phyloP scores from a whole-genome alignment of 2,797 vertebrate species.

The Strix occidentalis region DNA sequence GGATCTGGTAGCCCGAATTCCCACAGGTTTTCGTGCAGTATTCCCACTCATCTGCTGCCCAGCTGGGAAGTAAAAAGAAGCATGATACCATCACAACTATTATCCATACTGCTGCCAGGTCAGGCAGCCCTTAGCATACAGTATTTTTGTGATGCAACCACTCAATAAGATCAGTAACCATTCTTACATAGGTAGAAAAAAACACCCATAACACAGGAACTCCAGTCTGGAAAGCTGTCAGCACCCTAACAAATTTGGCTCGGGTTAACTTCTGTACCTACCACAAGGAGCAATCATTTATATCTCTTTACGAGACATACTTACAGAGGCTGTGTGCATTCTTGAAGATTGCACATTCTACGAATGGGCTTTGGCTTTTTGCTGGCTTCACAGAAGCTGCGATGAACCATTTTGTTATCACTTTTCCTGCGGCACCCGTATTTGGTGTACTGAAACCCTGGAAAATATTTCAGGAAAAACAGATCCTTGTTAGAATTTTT shows the following conservation, averaged over 20 bases:
- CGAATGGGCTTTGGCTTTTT: constrained; percentile 96
- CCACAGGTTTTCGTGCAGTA: constrained; percentile 93
- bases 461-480: background rate
- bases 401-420: constrained; percentile 93
- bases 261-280: background rate
- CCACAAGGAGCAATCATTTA: rapidly evolving
- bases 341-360: constrained; percentile 94
- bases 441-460: constrained; percentile 95
- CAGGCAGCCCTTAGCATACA: background rate
- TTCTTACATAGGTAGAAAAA: background rate
- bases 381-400: constrained; percentile 89
- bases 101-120: background rate
- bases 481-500: background rate
- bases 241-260: background rate
- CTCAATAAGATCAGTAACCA: background rate
- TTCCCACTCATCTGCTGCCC: constrained; percentile 93
- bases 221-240: background rate
- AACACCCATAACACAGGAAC: background rate
- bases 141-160: background rate
- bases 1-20: constrained; percentile 89
- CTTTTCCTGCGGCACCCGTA: constrained; percentile 95
- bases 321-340: constrained; percentile 94
- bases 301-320: background rate
- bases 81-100: background rate
- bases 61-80: constrained; percentile 74